A percentile compares a stretch with the other conserved stretches of the same genome.
Evolutionary conservation across 2,797 vertebrate species (phyloP).

Genomic region (Chelon labrosus): DNA sequence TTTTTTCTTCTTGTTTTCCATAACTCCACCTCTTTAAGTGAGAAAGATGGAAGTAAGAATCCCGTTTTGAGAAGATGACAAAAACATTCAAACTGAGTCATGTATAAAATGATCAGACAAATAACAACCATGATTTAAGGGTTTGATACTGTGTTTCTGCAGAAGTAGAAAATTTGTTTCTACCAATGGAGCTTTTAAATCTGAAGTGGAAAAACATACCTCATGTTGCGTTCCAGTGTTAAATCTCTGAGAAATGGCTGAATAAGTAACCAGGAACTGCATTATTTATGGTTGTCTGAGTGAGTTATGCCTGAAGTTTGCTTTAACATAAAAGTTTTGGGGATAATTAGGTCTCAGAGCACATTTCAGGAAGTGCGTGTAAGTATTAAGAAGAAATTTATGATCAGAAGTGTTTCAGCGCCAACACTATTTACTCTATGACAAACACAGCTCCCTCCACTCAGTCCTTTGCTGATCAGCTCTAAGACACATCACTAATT

Average conservation of each 20-base stretch:
- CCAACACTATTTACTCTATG: neutral
- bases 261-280: conserved; percentile 13
- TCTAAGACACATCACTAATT: conserved; percentile 37
- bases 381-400: neutral
- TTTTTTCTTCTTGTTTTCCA: neutral
- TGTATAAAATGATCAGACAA: neutral
- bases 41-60: neutral
- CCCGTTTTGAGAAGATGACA: too few species aligned
- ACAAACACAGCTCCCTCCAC: neutral
- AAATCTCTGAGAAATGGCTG: conserved; percentile 11
- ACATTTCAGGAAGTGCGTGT: neutral
- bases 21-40: neutral
- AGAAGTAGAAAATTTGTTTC: neutral
- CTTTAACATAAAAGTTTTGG: neutral
- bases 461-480: conserved; percentile 25
- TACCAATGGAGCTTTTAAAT: neutral
- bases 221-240: neutral
- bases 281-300: conserved; percentile 17
- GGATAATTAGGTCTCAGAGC: conserved; percentile 19
- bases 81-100: too few species aligned
- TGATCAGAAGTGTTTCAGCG: neutral
- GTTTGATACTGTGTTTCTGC: neutral
- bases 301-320: conserved; percentile 26
- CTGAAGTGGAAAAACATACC: neutral
- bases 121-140: neutral